phyloP scores from a whole-genome alignment of 2,797 vertebrate genomes.

The Sciaenops ocellatus region DNA sequence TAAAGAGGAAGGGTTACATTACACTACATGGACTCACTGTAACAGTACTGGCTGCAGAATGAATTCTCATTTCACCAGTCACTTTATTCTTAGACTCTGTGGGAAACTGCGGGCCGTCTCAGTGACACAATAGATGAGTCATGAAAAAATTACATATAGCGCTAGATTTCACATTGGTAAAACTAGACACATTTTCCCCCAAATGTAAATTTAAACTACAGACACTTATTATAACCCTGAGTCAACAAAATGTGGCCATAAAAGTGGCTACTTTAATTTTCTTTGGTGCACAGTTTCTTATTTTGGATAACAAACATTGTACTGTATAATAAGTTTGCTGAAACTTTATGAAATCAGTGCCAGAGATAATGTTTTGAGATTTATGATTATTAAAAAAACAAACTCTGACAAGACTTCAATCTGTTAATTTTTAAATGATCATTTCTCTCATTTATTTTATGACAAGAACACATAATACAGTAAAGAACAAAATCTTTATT shows the following conservation, averaged over 20 bases:
- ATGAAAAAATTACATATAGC: slow-evolving; percentile 36
- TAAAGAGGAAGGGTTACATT: slow-evolving; percentile 53
- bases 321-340: not conserved
- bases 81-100: slow-evolving; percentile 62
- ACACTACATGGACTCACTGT: slow-evolving; percentile 46
- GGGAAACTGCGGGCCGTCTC: slow-evolving; percentile 50
- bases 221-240: slow-evolving; percentile 4
- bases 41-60: slow-evolving; percentile 37
- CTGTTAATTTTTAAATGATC: slow-evolving; percentile 19
- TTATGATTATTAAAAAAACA: not conserved
- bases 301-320: slow-evolving; percentile 10
- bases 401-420: not conserved
- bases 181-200: slow-evolving; percentile 17
- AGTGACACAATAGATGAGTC: slow-evolving; percentile 54
- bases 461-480: slow-evolving; percentile 57
- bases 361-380: not conserved
- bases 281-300: not conserved
- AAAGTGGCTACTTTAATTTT: not conserved
- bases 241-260: slow-evolving; percentile 1
- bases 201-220: slow-evolving; percentile 13
- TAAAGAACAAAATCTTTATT: slow-evolving; percentile 79
- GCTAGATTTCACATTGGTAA: slow-evolving; percentile 23
- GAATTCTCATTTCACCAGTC: slow-evolving; percentile 47
- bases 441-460: slow-evolving; percentile 44
- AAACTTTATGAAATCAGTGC: slow-evolving; percentile 2